A percentile compares a stretch with the other conserved stretches of the same genome.
These are phyloP conservation scores for Origma solitaria DNA, from an alignment of 2,113 vertebrate species.

Conservation along the genomic window DNA sequence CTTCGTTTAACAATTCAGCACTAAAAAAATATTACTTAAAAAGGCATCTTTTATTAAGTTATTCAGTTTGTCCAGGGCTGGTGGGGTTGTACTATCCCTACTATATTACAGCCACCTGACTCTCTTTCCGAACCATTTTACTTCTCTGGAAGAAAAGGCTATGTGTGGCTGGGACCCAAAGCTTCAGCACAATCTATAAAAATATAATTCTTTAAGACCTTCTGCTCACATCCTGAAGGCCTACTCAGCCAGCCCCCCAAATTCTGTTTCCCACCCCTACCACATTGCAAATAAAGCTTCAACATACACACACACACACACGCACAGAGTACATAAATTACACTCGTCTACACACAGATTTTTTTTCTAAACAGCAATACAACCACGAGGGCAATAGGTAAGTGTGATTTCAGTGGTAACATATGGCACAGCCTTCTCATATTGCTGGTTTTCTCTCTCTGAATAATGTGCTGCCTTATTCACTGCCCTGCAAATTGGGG, in stretches of 20 bases:
- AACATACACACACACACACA: neutral
- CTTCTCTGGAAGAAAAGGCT: constrained; percentile 52
- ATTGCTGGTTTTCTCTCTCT: constrained; percentile 28
- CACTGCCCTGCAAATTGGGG: neutral
- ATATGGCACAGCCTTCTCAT: constrained; percentile 60
- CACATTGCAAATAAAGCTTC: constrained; percentile 53
- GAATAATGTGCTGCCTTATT: constrained; percentile 12
- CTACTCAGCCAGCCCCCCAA: constrained; percentile 65
- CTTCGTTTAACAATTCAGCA: constrained; percentile 63
- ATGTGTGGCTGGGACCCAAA: constrained; percentile 37
- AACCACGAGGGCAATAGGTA: constrained; percentile 52
- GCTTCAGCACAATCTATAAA: constrained; percentile 57
- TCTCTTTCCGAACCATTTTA: neutral
- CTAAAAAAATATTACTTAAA: constrained; percentile 71
- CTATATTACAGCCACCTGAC: constrained; percentile 42
- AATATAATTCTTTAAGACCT: constrained; percentile 63
- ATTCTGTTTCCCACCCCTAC: constrained; percentile 29
- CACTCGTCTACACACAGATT: constrained; percentile 45
- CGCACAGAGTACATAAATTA: constrained; percentile 18
- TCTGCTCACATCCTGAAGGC: constrained; percentile 53
- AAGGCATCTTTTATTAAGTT: constrained; percentile 70
- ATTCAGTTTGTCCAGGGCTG: constrained; percentile 56
- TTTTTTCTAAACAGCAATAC: constrained; percentile 52
- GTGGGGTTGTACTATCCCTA: constrained; percentile 60
- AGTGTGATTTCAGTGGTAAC: constrained; percentile 13